Evolutionary conservation across 2,797 vertebrate genomes (phyloP), one percentile per base, ranked within the genome.

Genomic region (Acridotheres tristis): DNA sequence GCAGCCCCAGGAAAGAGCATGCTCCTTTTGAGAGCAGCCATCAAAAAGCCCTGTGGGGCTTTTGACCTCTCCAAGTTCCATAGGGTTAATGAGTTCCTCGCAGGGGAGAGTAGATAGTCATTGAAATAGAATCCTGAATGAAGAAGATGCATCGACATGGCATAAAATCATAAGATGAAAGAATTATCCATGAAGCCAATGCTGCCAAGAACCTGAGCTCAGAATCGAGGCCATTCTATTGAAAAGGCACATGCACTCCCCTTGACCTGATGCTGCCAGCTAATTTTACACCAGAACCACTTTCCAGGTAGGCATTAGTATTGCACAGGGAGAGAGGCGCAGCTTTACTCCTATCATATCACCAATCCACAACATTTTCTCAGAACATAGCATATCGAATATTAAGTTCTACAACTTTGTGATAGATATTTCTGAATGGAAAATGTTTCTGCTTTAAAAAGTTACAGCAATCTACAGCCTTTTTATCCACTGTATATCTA

Each of bases 261-360:
- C 9, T 42, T 34, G 16, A 21, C 15, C 38, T 47, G 13, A 61
- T 26, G 18, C 30, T 47, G 10, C 3, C 68, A 38, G 27, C 16
- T n/a, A 25, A 10, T 19, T 43, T 45, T 47, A 51, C 53, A 53
- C 30, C 77, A 66, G 30, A 57, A 59, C 27, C n/a, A 13, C 34
- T 16, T 79, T 8, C 25, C 82, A 48, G 16, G 6, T 7, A 17
- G 6, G 48, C 3, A 25, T 43, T 42, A 62, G 27, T 7, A 13
- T 0, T 38, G 7, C 8, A 29, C 0, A 14, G 19, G 5, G 11
- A 61, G 42, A 36, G 19, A 74, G 20, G 21, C 0, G 0, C 21
- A 58, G 58, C 18, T 80, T 48, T 58, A 40, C 22, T 78, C 18
- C 8, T 15, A 23, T 10, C 32, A 25, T 15, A 29, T 36, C 19